Conservation (phyloP, 2,113 vertebrate species). For the Phaethornis superciliosus region DNA sequence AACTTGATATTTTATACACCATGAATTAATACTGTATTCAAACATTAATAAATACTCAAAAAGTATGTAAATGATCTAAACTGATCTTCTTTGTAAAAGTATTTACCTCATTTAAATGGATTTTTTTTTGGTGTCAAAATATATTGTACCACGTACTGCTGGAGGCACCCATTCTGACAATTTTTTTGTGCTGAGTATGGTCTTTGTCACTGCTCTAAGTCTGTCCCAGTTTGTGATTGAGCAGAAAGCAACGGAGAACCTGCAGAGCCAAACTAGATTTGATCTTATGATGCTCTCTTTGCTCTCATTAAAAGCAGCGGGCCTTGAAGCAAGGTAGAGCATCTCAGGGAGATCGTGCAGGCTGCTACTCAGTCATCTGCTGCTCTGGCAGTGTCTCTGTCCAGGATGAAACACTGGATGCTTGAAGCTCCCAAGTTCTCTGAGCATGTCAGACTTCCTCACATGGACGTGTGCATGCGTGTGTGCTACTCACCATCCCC, state of each 20-base stretch:
- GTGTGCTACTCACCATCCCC: background rate
- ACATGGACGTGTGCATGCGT: rapidly evolving
- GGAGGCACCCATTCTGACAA: background rate
- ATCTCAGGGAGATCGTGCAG: background rate
- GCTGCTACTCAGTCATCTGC: background rate
- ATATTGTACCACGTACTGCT: background rate
- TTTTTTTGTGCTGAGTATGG: background rate
- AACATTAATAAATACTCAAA: conserved; percentile 49
- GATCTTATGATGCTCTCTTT: conserved; percentile 19
- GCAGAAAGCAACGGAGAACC: background rate
- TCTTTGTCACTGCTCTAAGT: background rate
- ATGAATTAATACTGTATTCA: conserved; percentile 62
- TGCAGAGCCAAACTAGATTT: background rate
- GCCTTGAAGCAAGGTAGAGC: background rate
- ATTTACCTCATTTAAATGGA: background rate
- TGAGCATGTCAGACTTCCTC: background rate
- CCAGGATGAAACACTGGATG: background rate
- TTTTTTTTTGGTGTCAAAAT: conserved; percentile 36
- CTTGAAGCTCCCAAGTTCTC: background rate
- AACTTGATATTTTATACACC: conserved; percentile 27
- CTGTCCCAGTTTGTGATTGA: background rate
- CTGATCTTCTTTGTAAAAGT: background rate
- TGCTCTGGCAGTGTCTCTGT: background rate
- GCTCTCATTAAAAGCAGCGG: background rate
- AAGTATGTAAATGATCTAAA: conserved; percentile 24